phyloP scores from a whole-genome alignment of 2,797 vertebrate genomes.

The Emydoidea blandingii region DNA sequence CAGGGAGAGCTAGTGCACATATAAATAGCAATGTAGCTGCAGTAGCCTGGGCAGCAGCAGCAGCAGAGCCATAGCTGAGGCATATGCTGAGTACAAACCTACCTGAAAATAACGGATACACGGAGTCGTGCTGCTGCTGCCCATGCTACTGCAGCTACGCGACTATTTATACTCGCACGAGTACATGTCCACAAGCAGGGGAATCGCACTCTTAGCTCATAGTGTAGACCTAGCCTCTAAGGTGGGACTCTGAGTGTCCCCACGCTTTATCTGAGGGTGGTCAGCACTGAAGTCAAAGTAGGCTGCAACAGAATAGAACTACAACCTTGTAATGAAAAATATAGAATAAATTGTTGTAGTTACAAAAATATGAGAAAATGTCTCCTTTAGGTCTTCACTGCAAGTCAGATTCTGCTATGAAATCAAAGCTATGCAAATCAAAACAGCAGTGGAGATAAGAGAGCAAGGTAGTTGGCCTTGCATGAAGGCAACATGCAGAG shows the following conservation, averaged over 20 bases:
- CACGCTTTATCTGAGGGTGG: not conserved
- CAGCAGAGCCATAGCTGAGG: not conserved
- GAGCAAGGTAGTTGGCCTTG: not conserved
- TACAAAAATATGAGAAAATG: not conserved
- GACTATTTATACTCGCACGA: not conserved
- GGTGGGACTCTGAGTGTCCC: not conserved
- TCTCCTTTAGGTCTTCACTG: not conserved
- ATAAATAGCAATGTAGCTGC: not conserved
- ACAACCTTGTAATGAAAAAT: not conserved
- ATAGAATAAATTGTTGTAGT: not conserved
- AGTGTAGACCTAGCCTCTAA: not conserved
- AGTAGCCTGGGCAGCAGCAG: not conserved
- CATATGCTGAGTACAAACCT: not conserved
- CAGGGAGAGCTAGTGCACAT: not conserved
- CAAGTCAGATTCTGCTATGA: not conserved
- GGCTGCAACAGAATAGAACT: not conserved
- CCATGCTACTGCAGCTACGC: not conserved
- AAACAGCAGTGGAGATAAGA: not conserved
- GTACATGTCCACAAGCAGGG: not conserved
- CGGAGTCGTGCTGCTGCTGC: not conserved
- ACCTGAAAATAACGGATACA: not conserved
- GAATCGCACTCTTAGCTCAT: not conserved
- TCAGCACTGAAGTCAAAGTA: not conserved
- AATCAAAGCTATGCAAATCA: constrained; percentile 9
- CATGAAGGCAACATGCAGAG: constrained; percentile 15